phyloP scores from a whole-genome alignment of 2,888 invertebrate genomes.

The Drosophila meridiana region DNA sequence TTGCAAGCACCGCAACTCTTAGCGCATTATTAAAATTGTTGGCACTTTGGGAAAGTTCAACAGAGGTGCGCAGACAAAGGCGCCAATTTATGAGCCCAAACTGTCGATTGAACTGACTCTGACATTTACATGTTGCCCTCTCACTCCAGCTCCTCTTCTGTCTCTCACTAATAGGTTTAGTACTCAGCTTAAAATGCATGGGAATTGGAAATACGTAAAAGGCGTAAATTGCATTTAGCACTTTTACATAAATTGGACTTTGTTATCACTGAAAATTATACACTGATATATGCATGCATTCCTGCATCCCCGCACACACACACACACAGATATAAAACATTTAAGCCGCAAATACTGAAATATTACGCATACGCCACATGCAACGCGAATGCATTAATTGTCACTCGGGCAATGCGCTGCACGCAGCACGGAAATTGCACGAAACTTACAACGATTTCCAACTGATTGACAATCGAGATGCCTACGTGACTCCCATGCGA shows the following conservation, averaged over 20 bases:
- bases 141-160: background rate
- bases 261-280: conserved; percentile 3
- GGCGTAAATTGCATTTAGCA: conserved; percentile 1
- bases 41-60: conserved; percentile 42
- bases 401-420: conserved; percentile 30
- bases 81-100: conserved; percentile 42
- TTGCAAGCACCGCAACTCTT: conserved; percentile 17
- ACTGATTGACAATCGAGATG: conserved; percentile 48
- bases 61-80: conserved; percentile 64
- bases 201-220: conserved; percentile 2
- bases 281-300: conserved; percentile 8
- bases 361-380: conserved; percentile 53
- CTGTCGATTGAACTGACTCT: conserved; percentile 38
- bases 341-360: conserved; percentile 33
- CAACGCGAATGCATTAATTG: conserved; percentile 43
- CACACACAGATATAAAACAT: conserved; percentile 13
- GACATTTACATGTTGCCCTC: conserved; percentile 48
- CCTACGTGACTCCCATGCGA: conserved; percentile 43
- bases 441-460: conserved; percentile 46
- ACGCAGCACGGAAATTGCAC: conserved; percentile 36
- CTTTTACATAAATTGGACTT: conserved; percentile 39
- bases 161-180: conserved; percentile 3
- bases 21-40: conserved; percentile 65
- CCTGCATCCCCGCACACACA: background rate
- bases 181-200: conserved; percentile 19